Base-by-base conservation (phyloP, 2,888 invertebrate genomes). In the Fragum fragum region DNA sequence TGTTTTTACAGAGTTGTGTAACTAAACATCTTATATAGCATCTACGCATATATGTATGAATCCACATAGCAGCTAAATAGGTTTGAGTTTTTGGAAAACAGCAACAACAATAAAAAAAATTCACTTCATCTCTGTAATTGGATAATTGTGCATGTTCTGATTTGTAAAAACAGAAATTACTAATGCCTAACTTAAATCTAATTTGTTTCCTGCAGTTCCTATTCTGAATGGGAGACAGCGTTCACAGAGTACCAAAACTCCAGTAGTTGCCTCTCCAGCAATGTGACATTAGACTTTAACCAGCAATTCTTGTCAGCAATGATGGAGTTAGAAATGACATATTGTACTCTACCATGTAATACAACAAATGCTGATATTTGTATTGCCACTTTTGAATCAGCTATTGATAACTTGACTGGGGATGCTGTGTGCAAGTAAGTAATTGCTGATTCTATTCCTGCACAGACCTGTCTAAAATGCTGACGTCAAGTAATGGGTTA, bases 331-430 rank as follows among this genome's bases (percentile, higher is more conserved):
- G 55, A 82, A 39, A 59, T 39, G 29, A 69, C 69, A 14, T 79
- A 82, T 47, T 82, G 82, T 61, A 29, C 71, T 21, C 69, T 36
- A 47, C 55, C 73, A 6, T 82, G 82, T 57, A 82, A 82, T 42
- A 70, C 61, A 57, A 73, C 79, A 16, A 14, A 42, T 29, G 82
- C 82, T 55, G 76, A 73, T 23, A 39, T 47, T 2, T 82, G 82
- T 76, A 21, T 82, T 1, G 52, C 47, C 9, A 42, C 42, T 3
- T 53, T 79, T 26, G 23, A 66, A 32, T 28, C 21, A 1, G 42
- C 26, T 32, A 75, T 74, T 3, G 21, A 26, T 21, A 59, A 29
- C 7, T 21, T 47, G 1, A 70, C 70, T 1, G n/a, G n/a, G 16
- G 78, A 78, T n/a, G 57, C 68, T 18, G 23, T 47, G 0, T 78